A percentile compares a stretch with the other conserved stretches of the same genome.
These are phyloP conservation scores for Pseudococcus longispinus DNA, from an alignment of 2,888 invertebrate species.

Conservation along the genomic window DNA sequence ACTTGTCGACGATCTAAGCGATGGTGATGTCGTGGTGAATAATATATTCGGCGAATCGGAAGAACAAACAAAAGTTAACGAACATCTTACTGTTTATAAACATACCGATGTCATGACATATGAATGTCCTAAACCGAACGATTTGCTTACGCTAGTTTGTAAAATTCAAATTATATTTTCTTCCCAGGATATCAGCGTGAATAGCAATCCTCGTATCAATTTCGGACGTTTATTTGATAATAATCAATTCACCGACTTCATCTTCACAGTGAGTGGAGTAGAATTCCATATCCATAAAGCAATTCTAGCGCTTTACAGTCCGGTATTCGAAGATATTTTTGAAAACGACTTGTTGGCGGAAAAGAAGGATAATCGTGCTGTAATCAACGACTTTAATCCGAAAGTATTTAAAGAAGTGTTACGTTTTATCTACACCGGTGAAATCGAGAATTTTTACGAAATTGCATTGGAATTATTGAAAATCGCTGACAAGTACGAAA, in stretches of 20 bases:
- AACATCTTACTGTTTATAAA: not conserved
- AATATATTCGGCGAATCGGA: not conserved
- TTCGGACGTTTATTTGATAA: slow-evolving; percentile 94
- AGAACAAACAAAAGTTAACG: not conserved
- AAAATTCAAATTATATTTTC: not conserved
- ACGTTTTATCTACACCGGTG: slow-evolving; percentile 97
- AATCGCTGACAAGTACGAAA: slow-evolving; percentile 97
- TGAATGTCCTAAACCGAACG: not conserved
- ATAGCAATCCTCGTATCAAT: slow-evolving; percentile 63
- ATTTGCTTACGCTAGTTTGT: not conserved
- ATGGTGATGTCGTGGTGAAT: not conserved
- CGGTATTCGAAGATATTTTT: slow-evolving; percentile 99
- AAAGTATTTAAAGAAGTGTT: slow-evolving; percentile 97
- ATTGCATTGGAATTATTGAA: slow-evolving; percentile 98
- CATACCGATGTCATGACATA: not conserved
- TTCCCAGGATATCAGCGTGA: not conserved
- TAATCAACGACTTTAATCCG: slow-evolving; percentile 96
- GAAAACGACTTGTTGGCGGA: slow-evolving; percentile 87
- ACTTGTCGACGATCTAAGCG: not conserved
- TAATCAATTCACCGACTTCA: slow-evolving; percentile 97
- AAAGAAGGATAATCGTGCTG: slow-evolving; percentile 92
- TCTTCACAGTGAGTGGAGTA: slow-evolving; percentile 86
- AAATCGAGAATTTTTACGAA: slow-evolving; percentile 92
- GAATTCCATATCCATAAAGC: slow-evolving; percentile 97
- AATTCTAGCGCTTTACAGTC: slow-evolving; percentile 94